A percentile compares a stretch with the other conserved stretches of the same genome.
Evolutionary conservation across 2,113 vertebrate species (phyloP).

Genomic region (Xiphophorus couchianus): DNA sequence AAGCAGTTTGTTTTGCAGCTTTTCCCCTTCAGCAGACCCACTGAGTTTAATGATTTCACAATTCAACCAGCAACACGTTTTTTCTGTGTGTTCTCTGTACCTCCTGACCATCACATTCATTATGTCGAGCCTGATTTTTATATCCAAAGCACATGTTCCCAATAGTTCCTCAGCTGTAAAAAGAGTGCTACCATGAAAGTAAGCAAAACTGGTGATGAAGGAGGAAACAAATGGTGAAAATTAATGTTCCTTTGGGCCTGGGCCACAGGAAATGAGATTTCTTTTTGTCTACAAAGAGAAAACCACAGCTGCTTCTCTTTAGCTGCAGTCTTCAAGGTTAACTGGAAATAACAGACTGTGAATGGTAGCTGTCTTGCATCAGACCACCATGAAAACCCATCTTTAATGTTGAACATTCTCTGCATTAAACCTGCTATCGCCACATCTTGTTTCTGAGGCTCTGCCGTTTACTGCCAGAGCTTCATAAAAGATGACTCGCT

Average conservation of each 20-base stretch:
- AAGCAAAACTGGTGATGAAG: slow-evolving; percentile 22
- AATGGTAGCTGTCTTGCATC: slow-evolving; percentile 19
- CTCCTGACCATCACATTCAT: slow-evolving; percentile 36
- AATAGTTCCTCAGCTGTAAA: slow-evolving; percentile 38
- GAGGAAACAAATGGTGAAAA: slow-evolving; percentile 29
- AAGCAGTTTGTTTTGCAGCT: slow-evolving; percentile 40
- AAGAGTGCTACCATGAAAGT: slow-evolving; percentile 37
- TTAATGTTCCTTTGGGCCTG: slow-evolving; percentile 12
- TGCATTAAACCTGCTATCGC: slow-evolving; percentile 39
- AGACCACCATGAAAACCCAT: slow-evolving; percentile 36
- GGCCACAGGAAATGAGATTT: slow-evolving; percentile 55
- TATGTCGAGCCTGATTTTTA: slow-evolving; percentile 34
- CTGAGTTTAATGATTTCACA: slow-evolving; percentile 61
- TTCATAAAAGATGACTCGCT: slow-evolving; percentile 26
- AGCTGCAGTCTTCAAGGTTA: slow-evolving; percentile 65
- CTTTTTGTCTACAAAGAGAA: slow-evolving; percentile 39
- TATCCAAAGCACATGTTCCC: slow-evolving; percentile 51
- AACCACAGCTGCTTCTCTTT: slow-evolving; percentile 37
- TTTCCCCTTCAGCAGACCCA: slow-evolving; percentile 52
- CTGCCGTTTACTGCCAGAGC: slow-evolving; percentile 37
- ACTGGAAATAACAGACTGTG: slow-evolving; percentile 53
- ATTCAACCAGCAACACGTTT: slow-evolving; percentile 42
- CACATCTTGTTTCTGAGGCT: slow-evolving; percentile 45
- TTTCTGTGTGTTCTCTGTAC: slow-evolving; percentile 37
- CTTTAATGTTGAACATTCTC: slow-evolving; percentile 46